phyloP scores from a whole-genome alignment of 2,113 vertebrate species.

The Marcusenius ussheri region DNA sequence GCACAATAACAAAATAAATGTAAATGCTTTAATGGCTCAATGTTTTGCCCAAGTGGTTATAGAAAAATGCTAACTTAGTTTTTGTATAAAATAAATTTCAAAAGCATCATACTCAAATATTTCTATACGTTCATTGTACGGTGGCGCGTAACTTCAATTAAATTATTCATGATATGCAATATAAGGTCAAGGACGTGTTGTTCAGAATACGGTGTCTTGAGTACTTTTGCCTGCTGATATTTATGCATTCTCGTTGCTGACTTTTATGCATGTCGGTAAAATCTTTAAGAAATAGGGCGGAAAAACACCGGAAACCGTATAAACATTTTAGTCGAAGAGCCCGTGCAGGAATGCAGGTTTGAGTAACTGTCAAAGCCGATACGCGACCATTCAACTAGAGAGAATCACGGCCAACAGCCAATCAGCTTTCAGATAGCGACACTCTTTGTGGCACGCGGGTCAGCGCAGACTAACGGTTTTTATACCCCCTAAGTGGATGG shows the following conservation, averaged over 20 bases:
- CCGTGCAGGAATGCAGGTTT: neutral
- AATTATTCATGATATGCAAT: neutral
- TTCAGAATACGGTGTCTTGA: neutral
- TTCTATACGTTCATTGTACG: neutral
- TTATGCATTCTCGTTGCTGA: neutral
- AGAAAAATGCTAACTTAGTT: neutral
- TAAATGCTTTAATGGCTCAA: neutral
- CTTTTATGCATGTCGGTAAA: neutral
- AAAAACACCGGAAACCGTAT: neutral
- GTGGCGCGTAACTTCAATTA: neutral
- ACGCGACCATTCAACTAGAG: neutral
- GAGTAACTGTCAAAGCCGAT: neutral
- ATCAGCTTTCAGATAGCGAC: slow-evolving; percentile 22
- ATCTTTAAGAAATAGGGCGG: neutral
- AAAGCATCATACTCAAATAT: neutral
- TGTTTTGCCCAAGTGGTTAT: neutral
- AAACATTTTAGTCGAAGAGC: neutral
- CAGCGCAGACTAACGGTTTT: slow-evolving; percentile 40
- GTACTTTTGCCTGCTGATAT: neutral
- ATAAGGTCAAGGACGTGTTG: neutral
- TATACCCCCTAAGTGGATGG: slow-evolving; percentile 21
- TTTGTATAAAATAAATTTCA: neutral
- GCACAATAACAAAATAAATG: neutral
- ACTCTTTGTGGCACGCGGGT: slow-evolving; percentile 12
- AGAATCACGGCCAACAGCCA: slow-evolving; percentile 19